These are phyloP conservation scores for Thunnus albacares DNA, from an alignment of 2,797 vertebrate genomes.

Conservation along the genomic window DNA sequence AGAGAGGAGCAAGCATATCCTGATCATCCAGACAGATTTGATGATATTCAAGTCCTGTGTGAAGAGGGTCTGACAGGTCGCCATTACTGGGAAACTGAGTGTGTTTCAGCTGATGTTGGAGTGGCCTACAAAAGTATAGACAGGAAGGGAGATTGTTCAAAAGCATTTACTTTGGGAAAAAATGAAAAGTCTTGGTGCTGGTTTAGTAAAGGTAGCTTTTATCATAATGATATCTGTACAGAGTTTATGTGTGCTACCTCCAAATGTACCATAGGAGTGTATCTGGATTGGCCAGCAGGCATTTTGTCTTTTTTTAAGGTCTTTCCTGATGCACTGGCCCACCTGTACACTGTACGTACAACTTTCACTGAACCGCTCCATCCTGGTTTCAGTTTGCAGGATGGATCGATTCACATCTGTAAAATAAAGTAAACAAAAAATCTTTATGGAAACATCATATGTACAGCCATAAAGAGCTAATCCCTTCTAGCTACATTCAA, in stretches of 20 bases:
- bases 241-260: too few species aligned
- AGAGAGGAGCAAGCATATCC: not conserved
- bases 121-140: not conserved
- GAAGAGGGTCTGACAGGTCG: constrained; percentile 38
- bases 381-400: accelerated
- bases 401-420: constrained; percentile 1
- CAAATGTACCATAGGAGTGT: too few species aligned
- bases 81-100: constrained; percentile 61
- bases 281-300: too few species aligned
- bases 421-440: constrained; percentile 6
- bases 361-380: constrained; percentile 56
- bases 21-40: constrained; percentile 32
- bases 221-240: too few species aligned
- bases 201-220: too few species aligned
- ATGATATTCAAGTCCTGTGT: accelerated
- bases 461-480: not conserved
- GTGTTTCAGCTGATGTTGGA: not conserved
- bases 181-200: too few species aligned
- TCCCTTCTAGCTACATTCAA: too few species aligned
- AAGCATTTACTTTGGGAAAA: too few species aligned
- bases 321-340: too few species aligned
- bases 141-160: too few species aligned
- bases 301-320: too few species aligned
- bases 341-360: not conserved
- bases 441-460: not conserved